Percentiles rank a stretch among this genome's conserved stretches.
phyloP scores from a whole-genome alignment of 1,140 invertebrate genomes.

The Polypedilum vanderplanki region DNA sequence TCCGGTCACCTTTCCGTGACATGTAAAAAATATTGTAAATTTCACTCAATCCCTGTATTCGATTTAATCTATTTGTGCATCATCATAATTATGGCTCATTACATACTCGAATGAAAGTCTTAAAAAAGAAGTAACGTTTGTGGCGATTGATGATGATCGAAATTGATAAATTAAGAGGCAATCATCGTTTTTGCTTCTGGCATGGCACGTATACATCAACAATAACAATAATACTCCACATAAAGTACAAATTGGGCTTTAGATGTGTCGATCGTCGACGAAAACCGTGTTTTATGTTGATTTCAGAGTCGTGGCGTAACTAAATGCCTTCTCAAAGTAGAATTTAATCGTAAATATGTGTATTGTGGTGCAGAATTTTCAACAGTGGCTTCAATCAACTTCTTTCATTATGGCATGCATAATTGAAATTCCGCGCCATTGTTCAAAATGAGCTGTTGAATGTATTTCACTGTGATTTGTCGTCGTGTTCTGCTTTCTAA shows the following conservation, averaged over 20 bases:
- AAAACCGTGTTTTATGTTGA: background rate
- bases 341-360: background rate
- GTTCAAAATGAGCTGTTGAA: background rate
- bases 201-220: background rate
- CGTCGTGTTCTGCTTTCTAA: background rate
- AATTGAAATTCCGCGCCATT: background rate
- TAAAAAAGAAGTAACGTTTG: background rate
- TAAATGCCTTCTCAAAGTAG: background rate
- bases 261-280: background rate
- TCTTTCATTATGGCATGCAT: background rate
- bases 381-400: background rate
- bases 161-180: slow-evolving; percentile 26
- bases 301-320: background rate
- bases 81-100: background rate
- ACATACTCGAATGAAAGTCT: background rate
- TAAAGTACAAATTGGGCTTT: background rate
- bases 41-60: too few species aligned
- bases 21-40: too few species aligned
- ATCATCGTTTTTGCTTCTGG: background rate
- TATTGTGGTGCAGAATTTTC: background rate
- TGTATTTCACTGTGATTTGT: slow-evolving; percentile 11
- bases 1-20: too few species aligned
- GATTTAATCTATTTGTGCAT: background rate
- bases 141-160: background rate
- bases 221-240: background rate